phyloP scores from a whole-genome alignment of 2,113 vertebrate species.

The Myodes glareolus region DNA sequence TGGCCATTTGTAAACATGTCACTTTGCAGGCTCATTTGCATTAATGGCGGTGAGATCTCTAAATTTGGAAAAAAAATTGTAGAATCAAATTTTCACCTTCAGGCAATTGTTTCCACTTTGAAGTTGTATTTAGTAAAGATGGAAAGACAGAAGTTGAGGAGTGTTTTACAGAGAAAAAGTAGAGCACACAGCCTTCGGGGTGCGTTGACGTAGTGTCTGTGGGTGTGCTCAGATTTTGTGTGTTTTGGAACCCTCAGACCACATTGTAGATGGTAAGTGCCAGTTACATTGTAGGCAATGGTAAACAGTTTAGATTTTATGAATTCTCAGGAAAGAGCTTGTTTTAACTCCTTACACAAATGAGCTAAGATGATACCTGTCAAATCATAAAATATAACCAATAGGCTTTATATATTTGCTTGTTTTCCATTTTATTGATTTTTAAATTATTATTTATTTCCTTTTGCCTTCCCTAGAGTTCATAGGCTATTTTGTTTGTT shows the following conservation, averaged over 20 bases:
- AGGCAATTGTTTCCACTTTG: slow-evolving; percentile 55
- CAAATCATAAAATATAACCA: slow-evolving; percentile 5
- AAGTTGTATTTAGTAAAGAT: slow-evolving; percentile 28
- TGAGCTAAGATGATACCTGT: not conserved
- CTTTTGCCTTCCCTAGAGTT: not conserved
- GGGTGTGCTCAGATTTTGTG: not conserved
- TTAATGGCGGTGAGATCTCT: slow-evolving; percentile 33
- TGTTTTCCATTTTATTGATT: not conserved
- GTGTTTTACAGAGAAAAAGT: slow-evolving; percentile 29
- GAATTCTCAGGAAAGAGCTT: not conserved
- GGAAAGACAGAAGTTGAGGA: slow-evolving; percentile 1
- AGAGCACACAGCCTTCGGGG: not conserved
- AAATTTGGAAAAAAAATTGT: slow-evolving; percentile 73
- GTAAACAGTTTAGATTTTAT: slow-evolving; percentile 33
- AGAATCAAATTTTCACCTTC: slow-evolving; percentile 51
- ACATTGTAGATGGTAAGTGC: not conserved
- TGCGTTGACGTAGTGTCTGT: slow-evolving; percentile 4
- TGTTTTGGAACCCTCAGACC: slow-evolving; percentile 36
- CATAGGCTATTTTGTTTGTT: not conserved
- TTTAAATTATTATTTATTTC: slow-evolving; percentile 31
- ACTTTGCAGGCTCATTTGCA: slow-evolving; percentile 54
- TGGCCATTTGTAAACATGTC: not conserved
- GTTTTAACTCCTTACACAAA: not conserved
- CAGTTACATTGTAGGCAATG: slow-evolving; percentile 28
- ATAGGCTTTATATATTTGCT: not conserved